Evolutionary conservation across 1,140 invertebrate genomes (phyloP).

Genomic region (Hirudo medicinalis): DNA sequence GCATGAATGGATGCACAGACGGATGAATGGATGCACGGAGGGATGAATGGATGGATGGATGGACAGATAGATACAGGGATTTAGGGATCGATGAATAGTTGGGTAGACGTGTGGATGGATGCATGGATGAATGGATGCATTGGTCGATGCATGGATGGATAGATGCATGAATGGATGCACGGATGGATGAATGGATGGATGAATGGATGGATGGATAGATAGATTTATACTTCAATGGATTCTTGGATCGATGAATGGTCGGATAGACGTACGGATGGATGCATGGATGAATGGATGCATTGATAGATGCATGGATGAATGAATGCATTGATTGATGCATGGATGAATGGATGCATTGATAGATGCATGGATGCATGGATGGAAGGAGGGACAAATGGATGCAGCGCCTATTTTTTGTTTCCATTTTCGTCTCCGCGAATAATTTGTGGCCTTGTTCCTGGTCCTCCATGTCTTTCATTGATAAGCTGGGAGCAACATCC

Average conservation of each 20-base stretch:
- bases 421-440: not conserved
- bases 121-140: not conserved
- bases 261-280: not conserved
- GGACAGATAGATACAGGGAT: not conserved
- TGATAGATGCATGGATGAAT: not conserved
- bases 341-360: not conserved
- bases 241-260: not conserved
- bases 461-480: not conserved
- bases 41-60: not conserved
- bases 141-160: slow-evolving; percentile 2
- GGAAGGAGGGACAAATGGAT: not conserved
- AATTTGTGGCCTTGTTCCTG: not conserved
- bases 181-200: not conserved
- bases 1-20: not conserved
- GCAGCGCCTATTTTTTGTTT: not conserved
- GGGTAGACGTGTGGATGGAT: not conserved
- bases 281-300: not conserved
- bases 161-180: not conserved
- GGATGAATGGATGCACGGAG: not conserved
- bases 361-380: not conserved
- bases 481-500: not conserved
- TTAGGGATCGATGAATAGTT: not conserved
- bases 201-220: not conserved
- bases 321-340: not conserved
- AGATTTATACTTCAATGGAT: too few species aligned